phyloP scores from a whole-genome alignment of 2,797 vertebrate species.

The Brotula barbata region DNA sequence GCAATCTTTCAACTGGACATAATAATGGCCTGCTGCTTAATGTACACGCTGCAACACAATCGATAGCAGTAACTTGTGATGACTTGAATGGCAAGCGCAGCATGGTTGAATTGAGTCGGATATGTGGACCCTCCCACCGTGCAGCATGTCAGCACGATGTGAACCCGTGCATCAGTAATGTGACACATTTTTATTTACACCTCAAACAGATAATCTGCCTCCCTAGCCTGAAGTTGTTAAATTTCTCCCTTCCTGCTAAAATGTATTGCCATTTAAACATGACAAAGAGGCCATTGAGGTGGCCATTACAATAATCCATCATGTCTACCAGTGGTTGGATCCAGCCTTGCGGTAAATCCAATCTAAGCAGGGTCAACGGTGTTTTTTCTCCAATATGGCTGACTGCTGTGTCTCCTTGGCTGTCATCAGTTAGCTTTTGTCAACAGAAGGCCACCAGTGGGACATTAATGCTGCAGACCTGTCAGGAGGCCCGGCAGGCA shows the following conservation, averaged over 20 bases:
- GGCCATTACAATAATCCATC: slow-evolving; percentile 98
- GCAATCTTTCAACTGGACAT: too few species aligned
- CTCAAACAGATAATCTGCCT: slow-evolving; percentile 82
- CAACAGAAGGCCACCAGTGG: slow-evolving; percentile 87
- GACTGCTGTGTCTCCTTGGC: slow-evolving; percentile 80
- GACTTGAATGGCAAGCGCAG: slow-evolving; percentile 9
- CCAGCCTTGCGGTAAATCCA: slow-evolving; percentile 91
- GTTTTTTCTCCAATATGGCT: slow-evolving; percentile 61
- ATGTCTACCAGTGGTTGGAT: slow-evolving; percentile 89
- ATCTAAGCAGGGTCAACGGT: slow-evolving; percentile 93
- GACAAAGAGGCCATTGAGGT: slow-evolving; percentile 89
- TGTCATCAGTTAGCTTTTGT: slow-evolving; percentile 93
- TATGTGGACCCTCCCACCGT: slow-evolving; percentile 36
- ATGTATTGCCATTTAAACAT: slow-evolving; percentile 98
- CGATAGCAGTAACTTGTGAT: slow-evolving; percentile 38
- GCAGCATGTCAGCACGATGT: slow-evolving; percentile 64
- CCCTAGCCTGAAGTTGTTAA: slow-evolving; percentile 76
- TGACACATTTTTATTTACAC: slow-evolving; percentile 90
- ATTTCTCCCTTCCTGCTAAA: slow-evolving; percentile 84
- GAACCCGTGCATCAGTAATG: slow-evolving; percentile 62
- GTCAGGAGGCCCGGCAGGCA: slow-evolving; percentile 56
- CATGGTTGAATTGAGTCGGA: slow-evolving; percentile 10
- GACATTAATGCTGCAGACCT: slow-evolving; percentile 81
- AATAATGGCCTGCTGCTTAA: slow-evolving; percentile 36
- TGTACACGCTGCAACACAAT: slow-evolving; percentile 42